Percentiles rank a stretch among this genome's conserved stretches.
Evolutionary conservation across 2,113 vertebrate species (phyloP).

Genomic region (Carollia perspicillata): DNA sequence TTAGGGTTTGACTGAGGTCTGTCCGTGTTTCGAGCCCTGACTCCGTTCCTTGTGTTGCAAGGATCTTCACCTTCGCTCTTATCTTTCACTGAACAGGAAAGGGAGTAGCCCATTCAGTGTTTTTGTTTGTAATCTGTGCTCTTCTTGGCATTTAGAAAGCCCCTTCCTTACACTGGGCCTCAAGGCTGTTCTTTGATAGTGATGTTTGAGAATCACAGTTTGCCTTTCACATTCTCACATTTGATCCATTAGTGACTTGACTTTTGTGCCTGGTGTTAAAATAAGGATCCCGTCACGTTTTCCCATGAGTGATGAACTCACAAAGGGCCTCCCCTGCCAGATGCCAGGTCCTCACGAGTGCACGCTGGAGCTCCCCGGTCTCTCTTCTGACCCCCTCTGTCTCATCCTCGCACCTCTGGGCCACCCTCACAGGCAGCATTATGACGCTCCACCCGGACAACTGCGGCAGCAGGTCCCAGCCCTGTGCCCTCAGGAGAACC

Average conservation of each 20-base stretch:
- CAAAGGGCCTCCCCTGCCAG: background rate
- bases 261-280: background rate
- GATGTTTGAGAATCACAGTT: background rate
- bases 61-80: background rate
- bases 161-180: background rate
- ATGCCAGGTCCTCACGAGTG: background rate
- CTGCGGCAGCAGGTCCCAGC: background rate
- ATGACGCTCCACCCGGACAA: too few relatives aligned
- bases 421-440: background rate
- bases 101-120: background rate
- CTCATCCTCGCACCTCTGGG: background rate
- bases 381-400: too few relatives aligned
- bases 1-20: background rate
- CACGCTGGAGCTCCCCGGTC: background rate
- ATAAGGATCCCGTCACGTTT: too few relatives aligned
- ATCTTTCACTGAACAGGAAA: background rate
- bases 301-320: background rate
- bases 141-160: background rate
- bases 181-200: too few relatives aligned
- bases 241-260: too few relatives aligned
- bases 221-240: background rate
- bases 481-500: background rate
- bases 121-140: background rate
- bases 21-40: background rate
- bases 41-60: background rate